A percentile compares a stretch with the other conserved stretches of the same genome.
phyloP scores from a whole-genome alignment of 2,888 invertebrate genomes.

The Branchinecta sandiegonensis region DNA sequence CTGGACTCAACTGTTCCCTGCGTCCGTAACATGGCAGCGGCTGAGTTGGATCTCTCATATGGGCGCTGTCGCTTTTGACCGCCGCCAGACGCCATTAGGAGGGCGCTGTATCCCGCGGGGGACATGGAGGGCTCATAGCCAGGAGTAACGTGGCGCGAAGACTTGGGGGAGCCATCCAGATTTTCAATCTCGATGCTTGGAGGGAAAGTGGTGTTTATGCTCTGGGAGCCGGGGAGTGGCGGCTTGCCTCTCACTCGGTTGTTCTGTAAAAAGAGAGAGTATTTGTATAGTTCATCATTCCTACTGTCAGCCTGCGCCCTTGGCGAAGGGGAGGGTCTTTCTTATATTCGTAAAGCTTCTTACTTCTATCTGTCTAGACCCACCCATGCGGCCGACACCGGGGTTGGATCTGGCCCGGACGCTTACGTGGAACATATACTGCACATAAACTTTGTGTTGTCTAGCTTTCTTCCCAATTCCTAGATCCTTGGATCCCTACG shows the following conservation, averaged over 20 bases:
- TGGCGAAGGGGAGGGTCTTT: no score
- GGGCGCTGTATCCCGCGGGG: conserved; percentile 17
- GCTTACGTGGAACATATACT: no score
- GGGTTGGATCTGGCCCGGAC: no score
- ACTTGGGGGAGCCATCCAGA: conserved; percentile 26
- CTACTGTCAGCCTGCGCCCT: no score
- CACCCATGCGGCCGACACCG: no score
- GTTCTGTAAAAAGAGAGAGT: no score
- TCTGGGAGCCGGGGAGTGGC: conserved; percentile 19
- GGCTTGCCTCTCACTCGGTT: conserved; percentile 25
- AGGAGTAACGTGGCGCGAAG: conserved; percentile 24
- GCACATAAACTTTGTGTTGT: no score
- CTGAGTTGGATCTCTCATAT: conserved; percentile 13
- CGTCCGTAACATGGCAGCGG: background rate
- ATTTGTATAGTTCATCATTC: no score
- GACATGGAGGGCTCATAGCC: conserved; percentile 21
- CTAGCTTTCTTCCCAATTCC: no score
- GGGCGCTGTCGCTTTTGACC: conserved; percentile 2
- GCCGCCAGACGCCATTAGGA: conserved; percentile 15
- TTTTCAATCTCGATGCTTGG: conserved; percentile 26
- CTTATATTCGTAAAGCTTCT: no score
- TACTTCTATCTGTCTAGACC: no score
- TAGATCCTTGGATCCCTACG: no score
- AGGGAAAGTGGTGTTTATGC: conserved; percentile 22
- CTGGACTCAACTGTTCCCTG: background rate